Percentiles rank a stretch among this genome's conserved stretches.
Evolutionary conservation across 2,888 invertebrate species (phyloP).

Genomic region (Smittia aterrima): DNA sequence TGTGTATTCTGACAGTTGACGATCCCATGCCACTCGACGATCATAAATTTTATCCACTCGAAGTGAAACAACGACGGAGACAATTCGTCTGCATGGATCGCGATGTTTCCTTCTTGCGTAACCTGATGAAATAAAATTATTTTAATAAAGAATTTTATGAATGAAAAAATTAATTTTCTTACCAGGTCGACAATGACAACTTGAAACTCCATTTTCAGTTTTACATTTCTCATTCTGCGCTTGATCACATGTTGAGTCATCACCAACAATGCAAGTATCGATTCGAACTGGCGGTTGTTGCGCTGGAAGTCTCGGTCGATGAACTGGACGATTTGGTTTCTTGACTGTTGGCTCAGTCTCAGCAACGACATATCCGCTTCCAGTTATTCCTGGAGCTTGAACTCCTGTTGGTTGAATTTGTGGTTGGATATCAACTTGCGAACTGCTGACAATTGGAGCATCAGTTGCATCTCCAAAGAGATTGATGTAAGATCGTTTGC

Average conservation of each 20-base stretch:
- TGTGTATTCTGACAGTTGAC: constrained; percentile 68
- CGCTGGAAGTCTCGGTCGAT: constrained; percentile 54
- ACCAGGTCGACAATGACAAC: constrained; percentile 83
- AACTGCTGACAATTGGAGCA: constrained; percentile 48
- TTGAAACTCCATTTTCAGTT: constrained; percentile 81
- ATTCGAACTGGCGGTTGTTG: constrained; percentile 61
- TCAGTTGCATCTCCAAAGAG: constrained; percentile 67
- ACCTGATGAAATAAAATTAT: constrained; percentile 48
- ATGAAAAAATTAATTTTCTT: too few species aligned
- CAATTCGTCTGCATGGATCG: constrained; percentile 74
- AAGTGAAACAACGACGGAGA: constrained; percentile 74
- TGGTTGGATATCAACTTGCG: constrained; percentile 48
- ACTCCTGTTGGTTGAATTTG: constrained; percentile 49
- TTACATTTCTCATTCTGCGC: constrained; percentile 84
- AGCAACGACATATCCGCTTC: constrained; percentile 66
- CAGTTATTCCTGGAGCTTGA: constrained; percentile 53
- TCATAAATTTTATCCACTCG: constrained; percentile 82
- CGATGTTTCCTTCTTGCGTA: constrained; percentile 68
- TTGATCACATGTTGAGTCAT: constrained; percentile 84
- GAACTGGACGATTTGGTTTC: constrained; percentile 47
- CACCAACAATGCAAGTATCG: constrained; percentile 91
- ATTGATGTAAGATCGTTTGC: constrained; percentile 84
- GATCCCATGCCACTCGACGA: constrained; percentile 73
- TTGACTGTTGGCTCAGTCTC: constrained; percentile 57
- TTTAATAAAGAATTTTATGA: not conserved